Conservation (phyloP, 2,113 vertebrate species). For the Mandrillus leucophaeus region DNA sequence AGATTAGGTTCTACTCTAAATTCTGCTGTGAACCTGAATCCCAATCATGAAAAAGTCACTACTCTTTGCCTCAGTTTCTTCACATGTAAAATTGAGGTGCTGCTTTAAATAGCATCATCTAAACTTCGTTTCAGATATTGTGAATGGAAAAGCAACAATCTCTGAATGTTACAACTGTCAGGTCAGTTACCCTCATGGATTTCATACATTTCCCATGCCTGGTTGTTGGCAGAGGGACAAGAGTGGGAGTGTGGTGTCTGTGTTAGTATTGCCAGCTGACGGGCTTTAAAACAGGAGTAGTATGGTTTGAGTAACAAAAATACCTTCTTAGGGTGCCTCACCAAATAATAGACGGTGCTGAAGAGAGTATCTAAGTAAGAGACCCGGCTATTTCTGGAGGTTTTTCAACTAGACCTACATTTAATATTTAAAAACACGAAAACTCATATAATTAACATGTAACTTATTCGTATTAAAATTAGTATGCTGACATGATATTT, state of each 20-base stretch:
- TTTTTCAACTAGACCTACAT: background rate
- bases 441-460: background rate
- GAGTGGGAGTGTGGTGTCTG: background rate
- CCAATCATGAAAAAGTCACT: background rate
- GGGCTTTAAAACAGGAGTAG: background rate
- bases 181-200: background rate
- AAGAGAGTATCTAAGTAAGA: background rate
- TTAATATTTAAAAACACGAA: background rate
- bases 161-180: background rate
- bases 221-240: background rate
- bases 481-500: background rate
- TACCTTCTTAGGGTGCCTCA: background rate
- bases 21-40: background rate
- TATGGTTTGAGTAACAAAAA: background rate
- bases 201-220: background rate
- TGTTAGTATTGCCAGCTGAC: background rate
- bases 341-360: slow-evolving; percentile 2
- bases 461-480: slow-evolving; percentile 7
- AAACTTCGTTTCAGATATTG: background rate
- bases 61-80: background rate
- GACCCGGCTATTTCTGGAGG: background rate
- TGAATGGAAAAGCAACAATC: background rate
- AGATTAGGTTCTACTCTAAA: background rate
- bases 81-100: background rate
- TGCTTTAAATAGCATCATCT: background rate